Percentiles rank a stretch among this genome's conserved stretches.
Evolutionary conservation across 1,140 invertebrate genomes (phyloP).

Genomic region (Achatina immaculata): DNA sequence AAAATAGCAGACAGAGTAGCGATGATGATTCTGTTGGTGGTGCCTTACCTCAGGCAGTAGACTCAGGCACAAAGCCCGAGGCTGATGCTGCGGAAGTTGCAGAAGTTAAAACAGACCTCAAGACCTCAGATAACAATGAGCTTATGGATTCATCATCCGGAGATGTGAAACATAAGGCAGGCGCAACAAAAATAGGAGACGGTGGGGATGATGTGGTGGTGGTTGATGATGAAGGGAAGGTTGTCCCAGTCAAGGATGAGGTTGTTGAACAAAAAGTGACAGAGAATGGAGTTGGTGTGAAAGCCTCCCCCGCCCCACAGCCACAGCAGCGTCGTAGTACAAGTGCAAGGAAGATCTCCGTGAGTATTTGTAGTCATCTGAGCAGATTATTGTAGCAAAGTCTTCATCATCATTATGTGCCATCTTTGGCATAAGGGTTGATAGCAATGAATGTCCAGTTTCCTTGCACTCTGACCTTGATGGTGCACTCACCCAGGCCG

Average conservation of each 20-base stretch:
- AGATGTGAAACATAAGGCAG: not conserved
- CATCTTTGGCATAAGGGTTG: no score
- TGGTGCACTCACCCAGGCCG: no score
- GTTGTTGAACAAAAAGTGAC: not conserved
- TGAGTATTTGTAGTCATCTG: not conserved
- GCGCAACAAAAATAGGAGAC: conserved; percentile 41
- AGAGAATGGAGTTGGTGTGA: conserved; percentile 45
- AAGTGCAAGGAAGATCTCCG: not conserved
- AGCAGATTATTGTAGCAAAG: no score
- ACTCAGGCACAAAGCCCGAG: not conserved
- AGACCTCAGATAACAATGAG: not conserved
- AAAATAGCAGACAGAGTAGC: not conserved
- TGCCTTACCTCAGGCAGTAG: not conserved
- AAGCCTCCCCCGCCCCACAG: conserved; percentile 52
- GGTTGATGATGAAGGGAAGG: conserved; percentile 45
- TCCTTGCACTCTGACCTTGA: no score
- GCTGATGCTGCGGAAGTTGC: not conserved
- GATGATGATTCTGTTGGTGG: not conserved
- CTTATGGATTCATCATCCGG: not conserved
- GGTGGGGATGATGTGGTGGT: conserved; percentile 53
- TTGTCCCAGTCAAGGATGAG: conserved; percentile 31
- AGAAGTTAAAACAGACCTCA: not conserved
- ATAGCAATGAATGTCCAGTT: no score
- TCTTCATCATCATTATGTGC: no score
- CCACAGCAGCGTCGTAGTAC: conserved; percentile 37